phyloP scores from a whole-genome alignment of 2,113 vertebrate species.

The Mustela nigripes region DNA sequence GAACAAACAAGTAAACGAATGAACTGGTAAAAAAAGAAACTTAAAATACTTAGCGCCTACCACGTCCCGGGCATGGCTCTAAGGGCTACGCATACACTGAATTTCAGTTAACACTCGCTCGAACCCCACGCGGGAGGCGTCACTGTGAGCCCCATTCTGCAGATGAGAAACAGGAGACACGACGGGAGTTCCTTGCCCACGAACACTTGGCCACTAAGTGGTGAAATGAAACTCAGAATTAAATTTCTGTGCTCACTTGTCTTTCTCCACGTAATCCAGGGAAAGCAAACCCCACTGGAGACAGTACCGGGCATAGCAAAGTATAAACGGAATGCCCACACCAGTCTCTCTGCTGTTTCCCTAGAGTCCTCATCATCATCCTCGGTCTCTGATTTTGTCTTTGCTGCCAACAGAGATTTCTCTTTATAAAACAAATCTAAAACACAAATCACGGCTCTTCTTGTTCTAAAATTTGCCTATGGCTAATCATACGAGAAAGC shows the following conservation, averaged over 20 bases:
- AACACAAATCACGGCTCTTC: conserved; percentile 15
- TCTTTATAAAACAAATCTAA: conserved; percentile 40
- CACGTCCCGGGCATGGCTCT: not conserved
- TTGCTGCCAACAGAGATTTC: not conserved
- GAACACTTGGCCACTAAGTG: not conserved
- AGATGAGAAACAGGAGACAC: not conserved
- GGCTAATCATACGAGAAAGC: not conserved
- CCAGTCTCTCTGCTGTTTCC: not conserved
- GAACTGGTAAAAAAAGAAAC: not conserved
- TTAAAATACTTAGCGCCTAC: not conserved
- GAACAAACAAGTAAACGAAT: not conserved
- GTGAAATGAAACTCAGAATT: not conserved
- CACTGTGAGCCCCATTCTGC: not conserved
- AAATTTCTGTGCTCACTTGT: not conserved
- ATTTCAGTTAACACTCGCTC: not conserved
- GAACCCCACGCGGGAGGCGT: not conserved
- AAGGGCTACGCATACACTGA: fast-evolving
- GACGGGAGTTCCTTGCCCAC: not conserved
- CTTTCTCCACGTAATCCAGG: not conserved
- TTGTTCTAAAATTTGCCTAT: not conserved
- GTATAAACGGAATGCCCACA: not conserved
- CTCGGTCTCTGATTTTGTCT: not conserved
- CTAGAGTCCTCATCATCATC: not conserved
- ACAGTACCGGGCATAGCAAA: not conserved
- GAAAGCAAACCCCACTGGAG: not conserved